phyloP scores from a whole-genome alignment of 2,888 invertebrate genomes.

The Leptinotarsa haldemani region DNA sequence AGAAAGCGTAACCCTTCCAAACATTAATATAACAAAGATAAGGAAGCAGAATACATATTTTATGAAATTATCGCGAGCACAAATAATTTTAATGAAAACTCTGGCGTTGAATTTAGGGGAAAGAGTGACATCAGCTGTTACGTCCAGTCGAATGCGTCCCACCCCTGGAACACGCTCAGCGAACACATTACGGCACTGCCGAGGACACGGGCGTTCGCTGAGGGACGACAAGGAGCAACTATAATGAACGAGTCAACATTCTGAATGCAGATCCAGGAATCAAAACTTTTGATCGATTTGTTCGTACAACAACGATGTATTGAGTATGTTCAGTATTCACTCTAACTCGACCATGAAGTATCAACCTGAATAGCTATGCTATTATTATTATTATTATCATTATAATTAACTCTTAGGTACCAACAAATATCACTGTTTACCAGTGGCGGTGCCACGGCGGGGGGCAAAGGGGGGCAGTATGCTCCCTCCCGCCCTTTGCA shows the following conservation, averaged over 20 bases:
- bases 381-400: no score
- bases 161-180: conserved; percentile 63
- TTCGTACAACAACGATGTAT: no score
- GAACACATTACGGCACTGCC: conserved; percentile 59
- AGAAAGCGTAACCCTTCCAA: conserved; percentile 49
- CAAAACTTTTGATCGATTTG: background rate
- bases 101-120: conserved; percentile 61
- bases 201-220: conserved; percentile 39
- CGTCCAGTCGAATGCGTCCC: conserved; percentile 66
- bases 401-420: no score
- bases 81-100: conserved; percentile 67
- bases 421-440: no score
- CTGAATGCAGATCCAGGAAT: no score
- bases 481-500: no score
- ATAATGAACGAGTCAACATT: background rate
- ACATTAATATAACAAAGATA: conserved; percentile 58
- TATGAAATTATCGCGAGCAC: conserved; percentile 64
- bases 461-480: no score
- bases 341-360: no score
- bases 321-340: no score
- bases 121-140: conserved; percentile 69
- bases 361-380: no score
- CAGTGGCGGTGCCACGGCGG: no score
- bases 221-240: background rate
- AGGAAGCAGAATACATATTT: conserved; percentile 65